Evolutionary conservation across 1,140 invertebrate species (phyloP).

Genomic region (Fopius arisanus): DNA sequence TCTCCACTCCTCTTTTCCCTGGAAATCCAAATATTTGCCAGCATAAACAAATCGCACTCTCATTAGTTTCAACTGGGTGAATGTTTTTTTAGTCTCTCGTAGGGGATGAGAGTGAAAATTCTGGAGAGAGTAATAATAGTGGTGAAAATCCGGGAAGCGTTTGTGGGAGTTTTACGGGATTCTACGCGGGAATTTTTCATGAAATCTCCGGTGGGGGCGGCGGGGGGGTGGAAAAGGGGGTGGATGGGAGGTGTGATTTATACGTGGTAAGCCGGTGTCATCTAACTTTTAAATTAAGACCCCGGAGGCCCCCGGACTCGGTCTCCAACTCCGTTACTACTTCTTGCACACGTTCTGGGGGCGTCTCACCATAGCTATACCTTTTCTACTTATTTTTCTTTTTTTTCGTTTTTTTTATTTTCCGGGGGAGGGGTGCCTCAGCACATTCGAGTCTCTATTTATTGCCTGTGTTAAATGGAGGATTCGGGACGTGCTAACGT

Average conservation of each 20-base stretch:
- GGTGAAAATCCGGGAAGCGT: background rate
- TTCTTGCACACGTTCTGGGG: background rate
- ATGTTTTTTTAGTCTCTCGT: background rate
- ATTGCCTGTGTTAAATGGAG: slow-evolving; percentile 7
- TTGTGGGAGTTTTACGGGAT: background rate
- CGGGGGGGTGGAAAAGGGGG: background rate
- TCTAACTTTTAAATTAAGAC: slow-evolving; percentile 53
- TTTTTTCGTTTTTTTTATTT: background rate
- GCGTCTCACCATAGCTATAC: background rate
- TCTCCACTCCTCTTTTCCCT: background rate
- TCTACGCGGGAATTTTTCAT: background rate
- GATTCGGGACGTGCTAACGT: slow-evolving; percentile 27
- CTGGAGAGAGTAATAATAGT: background rate
- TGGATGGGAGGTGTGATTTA: slow-evolving; percentile 40
- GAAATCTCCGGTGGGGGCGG: background rate
- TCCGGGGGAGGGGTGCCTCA: background rate
- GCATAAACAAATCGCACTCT: slow-evolving; percentile 2
- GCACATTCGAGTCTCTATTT: background rate
- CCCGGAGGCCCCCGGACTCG: slow-evolving; percentile 18
- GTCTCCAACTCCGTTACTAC: slow-evolving; percentile 4
- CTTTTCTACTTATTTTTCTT: background rate
- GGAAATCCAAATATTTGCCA: background rate
- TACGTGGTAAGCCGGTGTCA: slow-evolving; percentile 44
- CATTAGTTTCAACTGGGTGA: background rate
- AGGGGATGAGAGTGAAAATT: background rate